Evolutionary conservation across 23 tunicate genomes (phyloP).

Genomic region (Halocynthia aurantium): DNA sequence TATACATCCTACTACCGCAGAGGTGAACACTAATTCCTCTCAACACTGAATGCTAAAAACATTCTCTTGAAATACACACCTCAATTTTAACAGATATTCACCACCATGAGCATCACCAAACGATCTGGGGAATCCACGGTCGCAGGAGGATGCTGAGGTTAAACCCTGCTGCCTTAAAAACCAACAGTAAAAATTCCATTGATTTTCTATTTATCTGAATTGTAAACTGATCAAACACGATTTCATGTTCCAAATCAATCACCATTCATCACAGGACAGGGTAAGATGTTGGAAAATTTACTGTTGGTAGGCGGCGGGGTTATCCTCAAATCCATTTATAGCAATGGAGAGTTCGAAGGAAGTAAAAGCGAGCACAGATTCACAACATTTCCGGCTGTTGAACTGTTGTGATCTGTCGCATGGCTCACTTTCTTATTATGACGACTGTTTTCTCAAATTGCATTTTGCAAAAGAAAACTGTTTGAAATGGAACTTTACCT

Average conservation of each 20-base stretch:
- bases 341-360: neutral
- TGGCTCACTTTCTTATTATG: slow-evolving; percentile 1
- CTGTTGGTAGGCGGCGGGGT: slow-evolving; percentile 33
- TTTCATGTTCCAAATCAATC: no score
- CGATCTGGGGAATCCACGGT: slow-evolving; percentile 42
- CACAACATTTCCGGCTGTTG: neutral
- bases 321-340: neutral
- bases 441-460: slow-evolving; percentile 23
- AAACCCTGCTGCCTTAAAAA: slow-evolving; percentile 30
- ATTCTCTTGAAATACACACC: neutral
- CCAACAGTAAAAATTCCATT: neutral
- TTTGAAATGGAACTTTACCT: no score
- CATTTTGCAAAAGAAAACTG: slow-evolving; percentile 9
- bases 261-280: no score
- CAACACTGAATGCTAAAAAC: neutral
- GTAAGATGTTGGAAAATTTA: neutral
- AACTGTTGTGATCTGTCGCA: neutral
- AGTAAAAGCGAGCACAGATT: no score
- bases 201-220: no score
- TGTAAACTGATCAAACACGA: no score
- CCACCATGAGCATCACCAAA: slow-evolving; percentile 62
- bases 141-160: slow-evolving; percentile 92
- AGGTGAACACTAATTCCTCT: slow-evolving; percentile 21
- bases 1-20: slow-evolving; percentile 93
- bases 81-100: slow-evolving; percentile 42